Base-by-base conservation (phyloP, 2,888 invertebrate genomes). In the Alsophila aescularia region DNA sequence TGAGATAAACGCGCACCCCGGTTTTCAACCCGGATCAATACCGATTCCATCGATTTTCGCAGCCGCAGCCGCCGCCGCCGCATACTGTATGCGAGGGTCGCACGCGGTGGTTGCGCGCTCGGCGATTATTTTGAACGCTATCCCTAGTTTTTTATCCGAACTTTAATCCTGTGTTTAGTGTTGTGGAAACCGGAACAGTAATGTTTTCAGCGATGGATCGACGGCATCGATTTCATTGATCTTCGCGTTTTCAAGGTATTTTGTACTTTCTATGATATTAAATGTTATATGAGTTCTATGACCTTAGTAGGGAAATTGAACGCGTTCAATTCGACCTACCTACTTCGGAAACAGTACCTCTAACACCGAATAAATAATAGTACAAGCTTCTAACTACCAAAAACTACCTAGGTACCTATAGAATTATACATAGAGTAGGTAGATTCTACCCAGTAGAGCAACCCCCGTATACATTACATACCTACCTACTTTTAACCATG, bases 1-100 rank as follows among this genome's bases (percentile, higher is more conserved):
- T 95, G 93, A 93, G 94, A 95, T 95, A 95, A 94, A 95, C 93
- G 94, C 93, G 93, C 94, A 93, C 93, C 93, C 94, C 93, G 94
- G 94, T 94, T 80, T 81, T 92, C 88, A 90, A 84, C 84, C 88
- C 92, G 92, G 93, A 94, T 94, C 94, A 94, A 95, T 95, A 94
- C 93, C 84, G 93, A 93, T 93, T 93, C 92, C 93, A 95, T 95
- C 94, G 95, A 95, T 95, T 94, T 94, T 93, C 87, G 87, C 80
- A 93, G 93, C 92, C 93, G 92, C 93, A 92, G 93, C 92, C 92
- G 92, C 92, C 92, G 92, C 92, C 92, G 92, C 92, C 92, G 90
- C 90, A 90, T 83, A 89, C 80, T 70, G 75, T 69, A 83, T 74
- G 77, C 70, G 85, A 87, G 87, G 81, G 83, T 90, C 91, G 90